These are phyloP conservation scores for Acanthurus leucopareius DNA, from an alignment of 2,797 vertebrate species.

Conservation along the genomic window DNA sequence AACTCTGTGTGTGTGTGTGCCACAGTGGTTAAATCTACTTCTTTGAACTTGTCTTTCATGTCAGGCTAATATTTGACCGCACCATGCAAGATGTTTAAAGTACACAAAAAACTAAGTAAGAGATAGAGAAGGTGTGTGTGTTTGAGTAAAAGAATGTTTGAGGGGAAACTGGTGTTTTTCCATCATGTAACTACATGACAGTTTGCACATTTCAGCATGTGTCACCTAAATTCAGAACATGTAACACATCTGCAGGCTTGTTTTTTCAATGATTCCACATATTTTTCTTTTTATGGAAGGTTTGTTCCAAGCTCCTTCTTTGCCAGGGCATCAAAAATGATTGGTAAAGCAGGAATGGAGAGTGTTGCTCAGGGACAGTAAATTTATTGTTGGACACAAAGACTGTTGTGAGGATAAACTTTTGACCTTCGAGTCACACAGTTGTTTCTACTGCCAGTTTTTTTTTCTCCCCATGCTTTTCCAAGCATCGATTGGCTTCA, in stretches of 20 bases:
- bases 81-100: conserved; percentile 28
- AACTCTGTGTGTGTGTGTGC: conserved; percentile 19
- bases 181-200: neutral
- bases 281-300: neutral
- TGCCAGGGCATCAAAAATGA: neutral
- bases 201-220: conserved; percentile 18
- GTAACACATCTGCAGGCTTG: neutral
- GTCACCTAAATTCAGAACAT: conserved; percentile 8
- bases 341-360: conserved; percentile 11
- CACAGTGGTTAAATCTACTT: conserved; percentile 29
- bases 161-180: conserved; percentile 30
- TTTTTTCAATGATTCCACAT: conserved; percentile 6
- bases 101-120: neutral
- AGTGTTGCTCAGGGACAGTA: conserved; percentile 13
- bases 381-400: conserved; percentile 13
- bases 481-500: neutral
- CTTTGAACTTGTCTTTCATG: conserved; percentile 51
- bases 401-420: conserved; percentile 21
- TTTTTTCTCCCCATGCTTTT: neutral
- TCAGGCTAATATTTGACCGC: conserved; percentile 57
- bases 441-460: neutral
- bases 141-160: conserved; percentile 12
- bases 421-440: conserved; percentile 18
- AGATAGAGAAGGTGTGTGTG: neutral
- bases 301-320: neutral